phyloP scores from a whole-genome alignment of 2,113 vertebrate genomes.

The Ophthalmolycus amberensis region DNA sequence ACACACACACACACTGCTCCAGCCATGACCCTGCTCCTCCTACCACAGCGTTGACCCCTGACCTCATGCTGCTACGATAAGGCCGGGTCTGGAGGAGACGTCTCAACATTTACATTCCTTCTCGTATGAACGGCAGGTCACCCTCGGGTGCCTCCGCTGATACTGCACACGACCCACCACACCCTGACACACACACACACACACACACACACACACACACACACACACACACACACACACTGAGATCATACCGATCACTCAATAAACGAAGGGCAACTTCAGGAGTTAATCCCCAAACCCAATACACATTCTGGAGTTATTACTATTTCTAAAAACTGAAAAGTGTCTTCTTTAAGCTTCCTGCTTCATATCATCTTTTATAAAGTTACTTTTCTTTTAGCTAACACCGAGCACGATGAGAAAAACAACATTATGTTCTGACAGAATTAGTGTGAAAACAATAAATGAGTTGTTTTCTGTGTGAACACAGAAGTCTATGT shows the following conservation, averaged over 20 bases:
- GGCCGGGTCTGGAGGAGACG: constrained; percentile 57
- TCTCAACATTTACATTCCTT: constrained; percentile 72
- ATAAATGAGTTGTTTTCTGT: neutral
- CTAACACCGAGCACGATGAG: too few species aligned
- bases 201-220: constrained; percentile 36
- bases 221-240: constrained; percentile 43
- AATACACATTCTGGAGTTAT: neutral
- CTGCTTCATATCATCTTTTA: neutral
- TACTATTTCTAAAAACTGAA: neutral
- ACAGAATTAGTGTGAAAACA: neutral
- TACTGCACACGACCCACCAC: constrained; percentile 47
- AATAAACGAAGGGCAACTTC: neutral
- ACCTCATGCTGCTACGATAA: constrained; percentile 45
- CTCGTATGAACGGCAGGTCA: constrained; percentile 44
- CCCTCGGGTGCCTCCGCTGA: constrained; percentile 29
- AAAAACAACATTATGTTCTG: neutral
- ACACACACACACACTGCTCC: neutral
- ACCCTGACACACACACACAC: constrained; percentile 20
- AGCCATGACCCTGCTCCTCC: constrained; percentile 34
- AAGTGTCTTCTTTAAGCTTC: neutral
- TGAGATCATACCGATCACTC: constrained; percentile 44
- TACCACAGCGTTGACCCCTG: constrained; percentile 27
- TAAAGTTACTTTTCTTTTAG: neutral
- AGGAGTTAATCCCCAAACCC: constrained; percentile 26
- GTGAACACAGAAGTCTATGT: too few species aligned